Percentiles rank a stretch among this genome's conserved stretches.
Conservation (phyloP, 2,888 invertebrate species). For the Muschampia plurimacula region DNA sequence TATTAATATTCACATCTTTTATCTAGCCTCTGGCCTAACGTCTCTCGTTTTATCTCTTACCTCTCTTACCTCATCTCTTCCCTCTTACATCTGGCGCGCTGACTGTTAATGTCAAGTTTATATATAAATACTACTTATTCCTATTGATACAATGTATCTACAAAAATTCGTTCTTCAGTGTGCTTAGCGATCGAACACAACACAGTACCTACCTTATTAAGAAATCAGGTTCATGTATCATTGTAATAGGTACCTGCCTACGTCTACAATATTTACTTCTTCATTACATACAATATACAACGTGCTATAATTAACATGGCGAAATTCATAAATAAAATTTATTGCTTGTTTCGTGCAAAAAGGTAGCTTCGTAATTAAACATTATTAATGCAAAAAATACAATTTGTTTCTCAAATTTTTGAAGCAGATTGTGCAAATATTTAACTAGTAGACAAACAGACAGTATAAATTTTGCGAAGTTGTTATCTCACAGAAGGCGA, state of each 20-base stretch:
- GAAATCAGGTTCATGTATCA: neutral
- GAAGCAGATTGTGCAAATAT: neutral
- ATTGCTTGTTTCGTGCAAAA: no score
- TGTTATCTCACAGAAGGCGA: slow-evolving; percentile 71
- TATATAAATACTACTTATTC: neutral
- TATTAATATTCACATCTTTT: no score
- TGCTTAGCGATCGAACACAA: neutral
- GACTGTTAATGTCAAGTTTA: neutral
- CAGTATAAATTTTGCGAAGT: slow-evolving; percentile 68
- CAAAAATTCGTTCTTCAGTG: no score
- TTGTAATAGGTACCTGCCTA: no score
- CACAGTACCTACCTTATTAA: neutral
- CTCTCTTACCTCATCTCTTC: slow-evolving; percentile 63
- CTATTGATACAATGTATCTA: neutral
- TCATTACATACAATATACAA: neutral
- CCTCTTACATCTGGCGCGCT: slow-evolving; percentile 51
- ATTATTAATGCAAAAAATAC: no score
- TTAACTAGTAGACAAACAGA: slow-evolving; percentile 22
- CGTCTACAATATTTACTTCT: neutral
- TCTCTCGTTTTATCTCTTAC: no score
- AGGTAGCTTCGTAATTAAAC: no score
- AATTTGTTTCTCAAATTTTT: no score
- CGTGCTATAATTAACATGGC: neutral
- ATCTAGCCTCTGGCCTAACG: no score
- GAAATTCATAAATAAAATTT: no score